A percentile compares a stretch with the other conserved stretches of the same genome.
Evolutionary conservation across 2,113 vertebrate species (phyloP).

Genomic region (Mesembrinibis cayennensis): DNA sequence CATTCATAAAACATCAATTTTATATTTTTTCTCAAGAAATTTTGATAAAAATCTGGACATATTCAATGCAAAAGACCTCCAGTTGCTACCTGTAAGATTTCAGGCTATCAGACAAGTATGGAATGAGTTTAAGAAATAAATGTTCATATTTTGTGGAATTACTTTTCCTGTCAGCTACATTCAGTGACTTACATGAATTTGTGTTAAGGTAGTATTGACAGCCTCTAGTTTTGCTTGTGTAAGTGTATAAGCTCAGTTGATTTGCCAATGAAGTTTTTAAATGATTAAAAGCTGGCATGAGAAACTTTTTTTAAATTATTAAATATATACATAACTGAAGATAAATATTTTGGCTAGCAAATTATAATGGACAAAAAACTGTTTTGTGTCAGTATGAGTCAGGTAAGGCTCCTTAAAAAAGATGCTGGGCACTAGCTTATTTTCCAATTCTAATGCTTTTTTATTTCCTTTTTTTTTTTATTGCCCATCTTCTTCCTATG

Average conservation of each 20-base stretch:
- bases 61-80: not conserved
- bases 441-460: not conserved
- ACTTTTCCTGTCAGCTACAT: not conserved
- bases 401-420: not conserved
- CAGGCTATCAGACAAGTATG: not conserved
- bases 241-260: not conserved
- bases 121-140: not conserved
- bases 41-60: not conserved
- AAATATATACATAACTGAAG: not conserved
- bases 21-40: not conserved
- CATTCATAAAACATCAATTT: not conserved
- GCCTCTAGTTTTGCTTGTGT: not conserved
- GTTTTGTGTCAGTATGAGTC: not conserved
- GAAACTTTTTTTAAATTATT: not conserved
- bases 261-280: not conserved
- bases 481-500: not conserved
- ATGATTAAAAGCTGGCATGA: not conserved
- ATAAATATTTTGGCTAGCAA: not conserved
- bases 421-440: not conserved
- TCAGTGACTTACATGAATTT: not conserved
- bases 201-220: not conserved
- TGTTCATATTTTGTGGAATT: not conserved
- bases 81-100: not conserved
- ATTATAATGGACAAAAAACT: not conserved
- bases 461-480: not conserved